phyloP scores from a whole-genome alignment of 2,113 vertebrate species.

The Chaetodon trifascialis region DNA sequence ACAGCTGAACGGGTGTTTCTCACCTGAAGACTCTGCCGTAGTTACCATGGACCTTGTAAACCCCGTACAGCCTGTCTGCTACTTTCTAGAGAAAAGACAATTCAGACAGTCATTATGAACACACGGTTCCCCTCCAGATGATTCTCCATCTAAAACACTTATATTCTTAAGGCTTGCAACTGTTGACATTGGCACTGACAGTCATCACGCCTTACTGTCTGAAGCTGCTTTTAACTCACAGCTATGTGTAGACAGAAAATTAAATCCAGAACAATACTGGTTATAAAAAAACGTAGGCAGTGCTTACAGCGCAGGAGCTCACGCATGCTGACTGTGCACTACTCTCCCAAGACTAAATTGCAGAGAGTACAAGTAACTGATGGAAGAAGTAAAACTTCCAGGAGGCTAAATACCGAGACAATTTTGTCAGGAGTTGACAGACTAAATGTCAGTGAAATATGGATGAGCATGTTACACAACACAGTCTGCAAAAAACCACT shows the following conservation, averaged over 20 bases:
- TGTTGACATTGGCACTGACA: neutral
- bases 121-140: neutral
- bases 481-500: neutral
- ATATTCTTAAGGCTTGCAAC: neutral
- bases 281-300: neutral
- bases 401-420: neutral
- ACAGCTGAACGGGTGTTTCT: constrained; percentile 3
- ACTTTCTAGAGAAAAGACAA: constrained; percentile 86
- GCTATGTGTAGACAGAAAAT: neutral
- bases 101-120: neutral
- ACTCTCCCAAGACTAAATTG: neutral
- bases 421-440: neutral
- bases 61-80: constrained; percentile 93
- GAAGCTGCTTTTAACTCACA: neutral
- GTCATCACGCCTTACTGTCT: neutral
- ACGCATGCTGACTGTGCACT: neutral
- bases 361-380: neutral
- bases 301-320: neutral
- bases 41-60: constrained; percentile 97
- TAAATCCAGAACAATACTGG: neutral
- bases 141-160: neutral
- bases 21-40: constrained; percentile 97
- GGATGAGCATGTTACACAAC: neutral
- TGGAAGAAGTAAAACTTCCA: neutral
- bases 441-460: neutral